Conservation (phyloP, 1,140 invertebrate species). For the Notospermus geniculatus region DNA sequence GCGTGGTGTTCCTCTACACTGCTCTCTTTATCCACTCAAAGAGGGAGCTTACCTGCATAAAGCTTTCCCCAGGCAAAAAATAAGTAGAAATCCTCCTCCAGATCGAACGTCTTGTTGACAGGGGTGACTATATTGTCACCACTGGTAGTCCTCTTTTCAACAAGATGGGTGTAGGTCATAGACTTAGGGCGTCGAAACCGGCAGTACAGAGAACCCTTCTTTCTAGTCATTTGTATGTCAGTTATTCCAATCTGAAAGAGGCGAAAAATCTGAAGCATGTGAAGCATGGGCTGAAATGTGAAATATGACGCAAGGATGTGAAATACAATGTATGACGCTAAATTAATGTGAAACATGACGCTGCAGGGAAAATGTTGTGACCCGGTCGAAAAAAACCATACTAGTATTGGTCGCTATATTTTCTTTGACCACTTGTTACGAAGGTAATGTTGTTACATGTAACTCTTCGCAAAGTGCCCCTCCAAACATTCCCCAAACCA, state of each 20-base stretch:
- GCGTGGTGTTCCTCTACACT: too few relatives aligned
- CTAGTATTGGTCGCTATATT: too few relatives aligned
- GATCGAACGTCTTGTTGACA: conserved; percentile 62
- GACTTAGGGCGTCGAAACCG: conserved; percentile 19
- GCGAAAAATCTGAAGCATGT: conserved; percentile 60
- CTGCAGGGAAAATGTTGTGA: too few relatives aligned
- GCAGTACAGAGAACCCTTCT: conserved; percentile 20
- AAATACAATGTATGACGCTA: too few relatives aligned
- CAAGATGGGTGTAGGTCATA: neutral
- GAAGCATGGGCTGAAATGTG: too few relatives aligned
- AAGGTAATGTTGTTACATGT: too few relatives aligned
- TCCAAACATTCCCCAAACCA: too few relatives aligned
- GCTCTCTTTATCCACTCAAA: neutral
- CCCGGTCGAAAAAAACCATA: too few relatives aligned
- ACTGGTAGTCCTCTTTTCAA: neutral
- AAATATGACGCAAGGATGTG: too few relatives aligned
- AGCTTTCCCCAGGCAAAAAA: conserved; percentile 68
- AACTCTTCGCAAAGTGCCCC: too few relatives aligned
- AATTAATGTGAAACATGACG: too few relatives aligned
- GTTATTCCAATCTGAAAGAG: conserved; percentile 65
- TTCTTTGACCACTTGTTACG: too few relatives aligned
- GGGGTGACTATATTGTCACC: neutral
- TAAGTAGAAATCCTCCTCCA: conserved; percentile 70
- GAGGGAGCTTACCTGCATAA: conserved; percentile 17
- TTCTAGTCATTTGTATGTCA: conserved; percentile 59